phyloP scores from a whole-genome alignment of 2,113 vertebrate genomes.

The Petrocephalus microphthalmus region DNA sequence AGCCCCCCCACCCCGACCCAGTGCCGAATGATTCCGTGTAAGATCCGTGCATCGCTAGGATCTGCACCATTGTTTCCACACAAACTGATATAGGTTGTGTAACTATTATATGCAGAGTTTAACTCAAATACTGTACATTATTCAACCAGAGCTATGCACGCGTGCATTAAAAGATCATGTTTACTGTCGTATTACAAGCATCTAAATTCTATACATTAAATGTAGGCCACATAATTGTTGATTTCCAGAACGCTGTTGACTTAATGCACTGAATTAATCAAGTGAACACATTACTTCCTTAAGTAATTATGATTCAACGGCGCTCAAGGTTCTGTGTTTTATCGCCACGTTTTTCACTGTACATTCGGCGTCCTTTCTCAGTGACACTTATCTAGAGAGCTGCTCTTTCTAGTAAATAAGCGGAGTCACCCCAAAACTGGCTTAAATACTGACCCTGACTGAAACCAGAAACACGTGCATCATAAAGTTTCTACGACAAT shows the following conservation, averaged over 20 bases:
- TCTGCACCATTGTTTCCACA: background rate
- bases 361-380: background rate
- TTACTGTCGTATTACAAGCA: background rate
- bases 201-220: background rate
- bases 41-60: background rate
- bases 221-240: background rate
- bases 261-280: constrained; percentile 7
- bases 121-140: background rate
- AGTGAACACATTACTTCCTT: background rate
- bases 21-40: background rate
- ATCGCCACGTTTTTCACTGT: background rate
- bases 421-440: background rate
- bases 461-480: constrained; percentile 33
- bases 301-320: background rate
- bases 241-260: background rate
- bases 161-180: background rate
- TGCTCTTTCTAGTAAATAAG: background rate
- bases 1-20: background rate
- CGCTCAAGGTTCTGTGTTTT: constrained; percentile 1
- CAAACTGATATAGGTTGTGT: background rate
- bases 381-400: background rate
- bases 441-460: background rate
- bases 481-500: constrained; percentile 51
- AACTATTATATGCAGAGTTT: background rate
- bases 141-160: background rate